Evolutionary conservation across 2,797 vertebrate species (phyloP).

Genomic region (Enteromius anoplus): DNA sequence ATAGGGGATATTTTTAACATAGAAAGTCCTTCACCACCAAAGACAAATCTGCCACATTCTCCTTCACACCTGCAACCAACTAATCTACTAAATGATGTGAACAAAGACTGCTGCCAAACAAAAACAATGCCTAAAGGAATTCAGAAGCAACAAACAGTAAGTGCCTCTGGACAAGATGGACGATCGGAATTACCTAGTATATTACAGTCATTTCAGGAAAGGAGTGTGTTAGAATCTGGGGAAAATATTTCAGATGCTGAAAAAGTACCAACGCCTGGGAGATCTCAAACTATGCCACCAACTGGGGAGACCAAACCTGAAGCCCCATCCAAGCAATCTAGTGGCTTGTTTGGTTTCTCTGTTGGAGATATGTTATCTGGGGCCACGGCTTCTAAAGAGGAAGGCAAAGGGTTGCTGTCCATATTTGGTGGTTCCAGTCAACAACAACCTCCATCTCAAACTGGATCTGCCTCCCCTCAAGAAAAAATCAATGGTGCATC

Average conservation of each 20-base stretch:
- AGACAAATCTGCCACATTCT: slow-evolving; percentile 57
- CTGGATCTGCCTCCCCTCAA: slow-evolving; percentile 53
- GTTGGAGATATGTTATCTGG: slow-evolving; percentile 79
- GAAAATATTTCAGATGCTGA: slow-evolving; percentile 61
- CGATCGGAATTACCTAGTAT: slow-evolving; percentile 16
- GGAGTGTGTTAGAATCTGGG: slow-evolving; percentile 67
- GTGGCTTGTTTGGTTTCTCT: slow-evolving; percentile 81
- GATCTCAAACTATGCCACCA: slow-evolving; percentile 62
- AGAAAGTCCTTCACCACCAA: slow-evolving; percentile 71
- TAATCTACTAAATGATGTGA: slow-evolving; percentile 17
- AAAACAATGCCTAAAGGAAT: slow-evolving; percentile 65
- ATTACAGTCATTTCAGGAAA: slow-evolving; percentile 52
- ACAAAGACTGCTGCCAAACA: slow-evolving; percentile 61
- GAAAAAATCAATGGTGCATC: neutral
- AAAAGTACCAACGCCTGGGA: slow-evolving; percentile 49
- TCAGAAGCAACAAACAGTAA: slow-evolving; percentile 72
- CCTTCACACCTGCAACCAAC: slow-evolving; percentile 12
- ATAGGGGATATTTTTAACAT: slow-evolving; percentile 84
- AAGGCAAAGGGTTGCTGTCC: slow-evolving; percentile 67
- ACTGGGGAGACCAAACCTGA: slow-evolving; percentile 70
- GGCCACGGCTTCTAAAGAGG: slow-evolving; percentile 68
- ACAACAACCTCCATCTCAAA: slow-evolving; percentile 45
- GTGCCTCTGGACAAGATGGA: slow-evolving; percentile 55
- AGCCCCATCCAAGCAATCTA: slow-evolving; percentile 68
- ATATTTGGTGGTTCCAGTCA: slow-evolving; percentile 54